phyloP scores from a whole-genome alignment of 2,888 invertebrate genomes.

The Scaptomyza tumidula region DNA sequence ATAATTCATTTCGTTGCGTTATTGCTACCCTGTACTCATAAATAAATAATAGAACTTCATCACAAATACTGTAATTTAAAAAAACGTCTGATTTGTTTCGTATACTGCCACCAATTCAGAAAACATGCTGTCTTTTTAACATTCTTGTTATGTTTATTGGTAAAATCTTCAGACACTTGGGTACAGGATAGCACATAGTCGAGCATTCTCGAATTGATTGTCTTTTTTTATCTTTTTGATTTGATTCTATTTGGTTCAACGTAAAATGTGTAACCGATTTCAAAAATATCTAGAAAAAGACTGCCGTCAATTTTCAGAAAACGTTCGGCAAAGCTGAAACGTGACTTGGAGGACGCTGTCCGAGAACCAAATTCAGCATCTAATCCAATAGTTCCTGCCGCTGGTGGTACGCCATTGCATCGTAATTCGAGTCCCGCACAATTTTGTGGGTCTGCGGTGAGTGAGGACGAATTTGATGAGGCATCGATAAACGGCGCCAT shows the following conservation, averaged over 20 bases:
- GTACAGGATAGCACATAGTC: slow-evolving; percentile 52
- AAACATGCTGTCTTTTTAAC: too few species aligned
- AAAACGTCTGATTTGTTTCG: too few species aligned
- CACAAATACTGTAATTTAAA: too few species aligned
- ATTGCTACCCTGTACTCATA: slow-evolving; percentile 3
- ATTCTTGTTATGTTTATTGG: too few species aligned
- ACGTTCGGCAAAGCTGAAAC: slow-evolving; percentile 93
- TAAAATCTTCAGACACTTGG: slow-evolving; percentile 19
- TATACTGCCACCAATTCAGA: too few species aligned
- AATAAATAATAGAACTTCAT: too few species aligned
- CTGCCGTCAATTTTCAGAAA: slow-evolving; percentile 88
- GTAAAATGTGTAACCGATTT: slow-evolving; percentile 79
- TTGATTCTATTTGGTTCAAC: slow-evolving; percentile 64
- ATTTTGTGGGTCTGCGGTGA: slow-evolving; percentile 81
- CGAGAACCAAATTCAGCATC: slow-evolving; percentile 85
- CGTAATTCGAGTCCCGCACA: slow-evolving; percentile 82
- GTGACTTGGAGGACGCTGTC: slow-evolving; percentile 96
- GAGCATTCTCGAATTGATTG: slow-evolving; percentile 56
- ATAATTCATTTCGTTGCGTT: slow-evolving; percentile 5
- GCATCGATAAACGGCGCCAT: slow-evolving; percentile 66
- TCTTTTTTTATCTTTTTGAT: slow-evolving; percentile 58
- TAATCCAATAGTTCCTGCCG: slow-evolving; percentile 44
- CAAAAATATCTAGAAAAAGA: slow-evolving; percentile 85
- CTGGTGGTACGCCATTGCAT: slow-evolving; percentile 41
- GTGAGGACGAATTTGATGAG: slow-evolving; percentile 74